A percentile compares a stretch with the other conserved stretches of the same genome.
Conservation (phyloP, 2,113 vertebrate genomes). For the Hypocryptadius cinnamomeus region DNA sequence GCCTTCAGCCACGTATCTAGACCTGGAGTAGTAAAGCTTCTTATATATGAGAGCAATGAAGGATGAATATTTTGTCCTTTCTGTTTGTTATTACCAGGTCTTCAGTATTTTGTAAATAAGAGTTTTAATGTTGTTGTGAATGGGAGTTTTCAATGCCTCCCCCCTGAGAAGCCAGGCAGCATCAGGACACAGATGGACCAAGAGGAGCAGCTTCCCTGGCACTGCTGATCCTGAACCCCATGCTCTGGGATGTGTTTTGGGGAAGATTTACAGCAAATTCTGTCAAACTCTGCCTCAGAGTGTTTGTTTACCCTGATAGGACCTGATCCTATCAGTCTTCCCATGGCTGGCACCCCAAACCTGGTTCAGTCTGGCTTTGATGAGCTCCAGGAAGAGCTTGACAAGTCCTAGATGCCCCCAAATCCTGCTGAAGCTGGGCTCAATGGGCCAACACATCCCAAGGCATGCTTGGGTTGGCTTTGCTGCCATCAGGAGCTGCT, state of each 20-base stretch:
- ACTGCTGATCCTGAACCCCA: not conserved
- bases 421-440: not conserved
- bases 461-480: not conserved
- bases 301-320: not conserved
- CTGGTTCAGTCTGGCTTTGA: not conserved
- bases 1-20: not conserved
- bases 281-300: not conserved
- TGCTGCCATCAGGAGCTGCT: not conserved
- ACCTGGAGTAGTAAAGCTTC: not conserved
- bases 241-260: not conserved
- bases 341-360: not conserved
- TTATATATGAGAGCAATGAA: not conserved
- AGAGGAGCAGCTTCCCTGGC: not conserved
- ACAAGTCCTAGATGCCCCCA: not conserved
- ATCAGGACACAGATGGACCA: not conserved
- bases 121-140: not conserved
- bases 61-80: not conserved
- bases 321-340: not conserved
- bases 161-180: not conserved
- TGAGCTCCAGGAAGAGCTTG: not conserved
- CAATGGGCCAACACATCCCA: not conserved
- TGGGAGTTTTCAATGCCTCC: not conserved
- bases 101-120: not conserved
- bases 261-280: not conserved
- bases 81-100: not conserved